Conservation (phyloP, 2,797 vertebrate species). For the Myotis vivesi region DNA sequence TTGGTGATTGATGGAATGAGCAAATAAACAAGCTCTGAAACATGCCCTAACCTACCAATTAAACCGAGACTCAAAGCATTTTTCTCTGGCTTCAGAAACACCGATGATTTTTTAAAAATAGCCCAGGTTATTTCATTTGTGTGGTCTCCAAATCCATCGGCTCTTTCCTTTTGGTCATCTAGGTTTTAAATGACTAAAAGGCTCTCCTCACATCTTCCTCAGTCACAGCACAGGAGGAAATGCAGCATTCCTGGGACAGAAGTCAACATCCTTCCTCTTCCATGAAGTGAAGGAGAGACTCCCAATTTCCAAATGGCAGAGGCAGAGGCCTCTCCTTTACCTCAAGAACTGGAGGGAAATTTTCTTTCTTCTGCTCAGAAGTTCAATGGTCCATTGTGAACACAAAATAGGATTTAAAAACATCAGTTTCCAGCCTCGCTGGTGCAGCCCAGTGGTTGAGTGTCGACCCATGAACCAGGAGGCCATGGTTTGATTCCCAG, state of each 20-base stretch:
- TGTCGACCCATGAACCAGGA: too few species aligned
- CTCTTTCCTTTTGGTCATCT: background rate
- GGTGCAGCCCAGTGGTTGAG: too few species aligned
- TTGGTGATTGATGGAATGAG: background rate
- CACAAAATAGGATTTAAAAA: background rate
- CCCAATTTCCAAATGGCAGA: background rate
- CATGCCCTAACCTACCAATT: background rate
- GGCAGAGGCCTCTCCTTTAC: background rate
- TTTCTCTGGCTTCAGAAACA: background rate
- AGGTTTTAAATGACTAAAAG: background rate
- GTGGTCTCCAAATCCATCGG: background rate
- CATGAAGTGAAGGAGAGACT: background rate
- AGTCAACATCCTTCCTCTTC: background rate
- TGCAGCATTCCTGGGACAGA: background rate
- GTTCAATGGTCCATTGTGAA: background rate
- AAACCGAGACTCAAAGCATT: background rate
- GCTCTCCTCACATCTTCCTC: background rate
- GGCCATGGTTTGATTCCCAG: too few species aligned
- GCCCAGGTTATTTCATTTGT: background rate
- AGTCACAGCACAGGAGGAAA: background rate
- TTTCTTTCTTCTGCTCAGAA: slow-evolving; percentile 15
- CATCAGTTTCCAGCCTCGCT: background rate
- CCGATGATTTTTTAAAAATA: background rate
- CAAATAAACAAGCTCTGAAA: slow-evolving; percentile 9
- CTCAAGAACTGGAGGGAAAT: background rate